Evolutionary conservation across 2,797 vertebrate genomes (phyloP), one percentile per base, ranked within the genome.

Genomic region (Selene dorsalis): DNA sequence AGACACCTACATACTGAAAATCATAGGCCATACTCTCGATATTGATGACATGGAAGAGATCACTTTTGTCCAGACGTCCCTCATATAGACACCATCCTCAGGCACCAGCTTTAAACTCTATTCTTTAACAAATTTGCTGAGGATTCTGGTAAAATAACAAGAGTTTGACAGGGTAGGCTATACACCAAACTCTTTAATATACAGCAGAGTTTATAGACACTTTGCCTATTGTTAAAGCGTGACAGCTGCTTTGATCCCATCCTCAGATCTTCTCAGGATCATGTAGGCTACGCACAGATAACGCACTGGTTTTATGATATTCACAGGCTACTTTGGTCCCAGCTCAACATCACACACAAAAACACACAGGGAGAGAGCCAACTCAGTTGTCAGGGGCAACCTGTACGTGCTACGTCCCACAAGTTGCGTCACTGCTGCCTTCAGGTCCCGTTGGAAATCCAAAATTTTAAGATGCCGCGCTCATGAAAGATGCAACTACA

Each of bases 401-500:
- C 61, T 65, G 79, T 81, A 90, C 89, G 92, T 92, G 87, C 58
- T 88, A 80, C 91, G 91, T 93, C 73, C 69, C 68, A 74, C 83
- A 88, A 84, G 85, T 63, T 87, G 91, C 92, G 93, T 93, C 88
- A 86, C 12, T 82, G 88, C 12, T 87, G 77, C 88, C 24, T 92
- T 90, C 66, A 64, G 0, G 67, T 68, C 4, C 64, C 14, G n/a
- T 88, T 4, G 58, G 80, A 86, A 82, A 84, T 43, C 0, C 18
- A 17, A 18, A 0, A 0, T 0, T 0, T 2, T 16, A 18, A 22
- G 14, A 35, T 4, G 67, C 18, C 11, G 13, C 20, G 1, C 14
- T 28, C 2, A 35, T 35, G 18, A 48, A 20, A 56, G 6, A 26
- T 1, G 2, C 50, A 3, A 39, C 16, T 10, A 35, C 9, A 32